A percentile compares a stretch with the other conserved stretches of the same genome.
These are phyloP conservation scores for Vireo griseus DNA, from an alignment of 2,797 vertebrate species.

Conservation along the genomic window DNA sequence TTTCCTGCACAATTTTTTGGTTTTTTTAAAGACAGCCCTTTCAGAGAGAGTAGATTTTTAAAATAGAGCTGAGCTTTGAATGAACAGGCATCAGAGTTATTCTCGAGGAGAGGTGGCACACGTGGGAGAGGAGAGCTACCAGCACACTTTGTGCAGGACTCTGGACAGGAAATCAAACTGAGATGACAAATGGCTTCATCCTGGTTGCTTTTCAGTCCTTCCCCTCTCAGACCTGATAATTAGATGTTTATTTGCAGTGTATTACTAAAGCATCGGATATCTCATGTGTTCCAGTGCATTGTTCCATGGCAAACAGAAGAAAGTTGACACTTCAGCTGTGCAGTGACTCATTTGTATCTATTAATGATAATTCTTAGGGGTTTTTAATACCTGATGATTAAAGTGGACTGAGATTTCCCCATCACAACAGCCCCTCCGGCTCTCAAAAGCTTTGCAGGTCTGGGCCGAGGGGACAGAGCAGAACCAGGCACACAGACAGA, in stretches of 20 bases:
- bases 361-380: not conserved
- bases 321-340: not conserved
- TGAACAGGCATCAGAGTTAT: conserved; percentile 4
- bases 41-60: conserved; percentile 29
- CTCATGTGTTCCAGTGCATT: not conserved
- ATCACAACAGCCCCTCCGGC: not conserved
- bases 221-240: not conserved
- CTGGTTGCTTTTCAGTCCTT: not conserved
- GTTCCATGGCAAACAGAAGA: not conserved
- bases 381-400: not conserved
- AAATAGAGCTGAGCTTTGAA: conserved; percentile 8
- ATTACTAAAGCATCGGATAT: not conserved
- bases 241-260: not conserved
- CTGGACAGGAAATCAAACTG: not conserved
- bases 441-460: not conserved
- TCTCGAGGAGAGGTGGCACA: not conserved
- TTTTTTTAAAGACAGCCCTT: conserved; percentile 32
- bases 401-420: not conserved
- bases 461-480: not conserved
- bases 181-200: not conserved
- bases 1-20: conserved; percentile 45
- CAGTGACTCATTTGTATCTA: not conserved
- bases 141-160: not conserved
- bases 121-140: not conserved
- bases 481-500: not conserved